These are phyloP conservation scores for Drosophila sp. DNA, from an alignment of 1,140 invertebrate species.

Conservation along the genomic window DNA sequence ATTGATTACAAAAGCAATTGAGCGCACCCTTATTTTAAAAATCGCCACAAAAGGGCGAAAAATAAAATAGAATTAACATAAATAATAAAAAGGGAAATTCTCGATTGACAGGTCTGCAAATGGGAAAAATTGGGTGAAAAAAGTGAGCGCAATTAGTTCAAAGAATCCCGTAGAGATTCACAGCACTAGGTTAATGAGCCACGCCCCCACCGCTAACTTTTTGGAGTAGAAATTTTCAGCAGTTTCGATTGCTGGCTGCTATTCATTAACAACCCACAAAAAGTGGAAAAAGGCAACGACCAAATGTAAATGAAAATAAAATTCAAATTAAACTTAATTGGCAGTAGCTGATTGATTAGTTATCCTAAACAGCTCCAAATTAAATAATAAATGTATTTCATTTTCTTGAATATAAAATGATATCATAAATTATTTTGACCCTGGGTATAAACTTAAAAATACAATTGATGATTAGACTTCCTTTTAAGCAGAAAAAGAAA, in stretches of 20 bases:
- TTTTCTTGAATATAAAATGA: too few relatives aligned
- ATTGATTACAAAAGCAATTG: conserved; percentile 80
- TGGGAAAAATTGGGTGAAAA: conserved; percentile 29
- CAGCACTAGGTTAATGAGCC: conserved; percentile 44
- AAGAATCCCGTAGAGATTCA: conserved; percentile 11
- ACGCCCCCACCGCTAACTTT: conserved; percentile 28
- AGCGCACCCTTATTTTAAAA: conserved; percentile 52
- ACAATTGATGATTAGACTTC: too few relatives aligned
- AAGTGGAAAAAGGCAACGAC: conserved; percentile 23
- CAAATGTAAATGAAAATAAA: conserved; percentile 68
- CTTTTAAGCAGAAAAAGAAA: too few relatives aligned
- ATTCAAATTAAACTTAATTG: conserved; percentile 71
- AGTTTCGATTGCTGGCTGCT: conserved; percentile 29
- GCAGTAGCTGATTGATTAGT: conserved; percentile 63
- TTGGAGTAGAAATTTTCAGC: neutral
- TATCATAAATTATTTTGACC: too few relatives aligned
- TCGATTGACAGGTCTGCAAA: conserved; percentile 60
- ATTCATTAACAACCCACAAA: conserved; percentile 60
- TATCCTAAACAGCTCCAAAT: neutral
- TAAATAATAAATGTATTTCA: too few relatives aligned
- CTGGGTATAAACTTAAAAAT: too few relatives aligned
- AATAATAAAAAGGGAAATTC: conserved; percentile 58
- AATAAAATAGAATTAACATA: conserved; percentile 70
- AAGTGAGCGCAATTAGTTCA: conserved; percentile 53
- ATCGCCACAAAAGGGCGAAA: conserved; percentile 15